Conservation (phyloP, 2,888 invertebrate genomes). For the Caradrina kadenii region DNA sequence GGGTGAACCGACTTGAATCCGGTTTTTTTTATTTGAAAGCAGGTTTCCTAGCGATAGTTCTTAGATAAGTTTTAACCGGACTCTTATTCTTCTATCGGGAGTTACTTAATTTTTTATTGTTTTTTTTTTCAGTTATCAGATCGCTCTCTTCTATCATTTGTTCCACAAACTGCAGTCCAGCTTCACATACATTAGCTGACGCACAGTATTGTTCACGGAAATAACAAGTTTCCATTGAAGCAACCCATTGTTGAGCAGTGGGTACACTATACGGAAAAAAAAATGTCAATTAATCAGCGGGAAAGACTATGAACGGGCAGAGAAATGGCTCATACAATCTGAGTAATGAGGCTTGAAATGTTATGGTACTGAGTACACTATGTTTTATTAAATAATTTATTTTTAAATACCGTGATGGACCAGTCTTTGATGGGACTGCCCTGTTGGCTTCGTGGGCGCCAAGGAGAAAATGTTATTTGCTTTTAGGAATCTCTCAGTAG, state of each 20-base stretch:
- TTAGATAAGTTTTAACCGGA: too few relatives aligned
- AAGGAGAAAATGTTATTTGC: too few relatives aligned
- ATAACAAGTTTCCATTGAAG: slow-evolving; percentile 82
- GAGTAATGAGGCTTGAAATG: slow-evolving; percentile 57
- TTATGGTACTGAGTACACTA: neutral
- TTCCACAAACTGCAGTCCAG: slow-evolving; percentile 69
- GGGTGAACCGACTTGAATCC: too few relatives aligned
- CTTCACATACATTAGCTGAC: slow-evolving; percentile 79
- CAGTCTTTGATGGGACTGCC: too few relatives aligned
- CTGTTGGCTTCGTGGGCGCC: too few relatives aligned
- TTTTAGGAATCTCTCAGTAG: too few relatives aligned
- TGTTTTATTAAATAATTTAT: neutral
- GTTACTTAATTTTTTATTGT: too few relatives aligned
- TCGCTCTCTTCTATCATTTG: slow-evolving; percentile 41
- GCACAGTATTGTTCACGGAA: slow-evolving; percentile 78
- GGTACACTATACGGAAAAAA: slow-evolving; percentile 68
- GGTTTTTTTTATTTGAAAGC: too few relatives aligned
- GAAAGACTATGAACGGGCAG: slow-evolving; percentile 53
- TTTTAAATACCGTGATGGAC: too few relatives aligned
- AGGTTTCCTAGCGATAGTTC: too few relatives aligned
- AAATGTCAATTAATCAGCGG: slow-evolving; percentile 78
- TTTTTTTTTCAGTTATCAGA: too few relatives aligned
- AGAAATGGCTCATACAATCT: slow-evolving; percentile 38
- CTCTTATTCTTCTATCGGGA: too few relatives aligned
- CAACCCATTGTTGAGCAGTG: slow-evolving; percentile 71